A percentile compares a stretch with the other conserved stretches of the same genome.
Evolutionary conservation across 1,140 invertebrate genomes (phyloP).

Genomic region (Ips typographus): DNA sequence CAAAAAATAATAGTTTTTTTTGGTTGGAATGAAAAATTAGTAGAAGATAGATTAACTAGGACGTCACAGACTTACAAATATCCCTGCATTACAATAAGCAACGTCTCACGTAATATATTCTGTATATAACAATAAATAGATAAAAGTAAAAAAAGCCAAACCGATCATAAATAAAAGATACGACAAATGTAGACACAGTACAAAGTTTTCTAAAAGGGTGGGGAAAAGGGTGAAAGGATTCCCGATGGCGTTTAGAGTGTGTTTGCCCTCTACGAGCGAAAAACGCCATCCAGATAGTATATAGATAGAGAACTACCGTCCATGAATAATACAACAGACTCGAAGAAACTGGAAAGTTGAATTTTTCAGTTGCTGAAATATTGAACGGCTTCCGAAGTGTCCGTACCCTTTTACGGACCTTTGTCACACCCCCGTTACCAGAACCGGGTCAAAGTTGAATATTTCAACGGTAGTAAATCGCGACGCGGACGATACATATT

Average conservation of each 20-base stretch:
- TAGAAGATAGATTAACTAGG: too few relatives aligned
- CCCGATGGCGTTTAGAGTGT: constrained; percentile 24
- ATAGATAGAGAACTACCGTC: too few relatives aligned
- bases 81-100: too few relatives aligned
- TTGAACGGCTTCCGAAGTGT: background rate
- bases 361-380: constrained; percentile 2
- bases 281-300: too few relatives aligned
- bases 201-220: constrained; percentile 17
- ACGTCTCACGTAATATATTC: too few relatives aligned
- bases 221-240: constrained; percentile 13
- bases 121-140: constrained; percentile 10
- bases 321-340: too few relatives aligned
- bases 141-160: constrained; percentile 21
- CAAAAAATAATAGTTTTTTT: too few relatives aligned
- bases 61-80: too few relatives aligned
- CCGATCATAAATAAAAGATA: constrained; percentile 30
- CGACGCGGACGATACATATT: background rate
- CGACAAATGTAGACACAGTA: constrained; percentile 31
- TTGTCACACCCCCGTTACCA: background rate
- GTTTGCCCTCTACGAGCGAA: background rate
- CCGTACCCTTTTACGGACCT: constrained; percentile 1
- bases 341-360: background rate
- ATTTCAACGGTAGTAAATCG: background rate
- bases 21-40: too few relatives aligned
- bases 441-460: background rate